Evolutionary conservation across 2,888 invertebrate genomes (phyloP).

Genomic region (Seira ritae): DNA sequence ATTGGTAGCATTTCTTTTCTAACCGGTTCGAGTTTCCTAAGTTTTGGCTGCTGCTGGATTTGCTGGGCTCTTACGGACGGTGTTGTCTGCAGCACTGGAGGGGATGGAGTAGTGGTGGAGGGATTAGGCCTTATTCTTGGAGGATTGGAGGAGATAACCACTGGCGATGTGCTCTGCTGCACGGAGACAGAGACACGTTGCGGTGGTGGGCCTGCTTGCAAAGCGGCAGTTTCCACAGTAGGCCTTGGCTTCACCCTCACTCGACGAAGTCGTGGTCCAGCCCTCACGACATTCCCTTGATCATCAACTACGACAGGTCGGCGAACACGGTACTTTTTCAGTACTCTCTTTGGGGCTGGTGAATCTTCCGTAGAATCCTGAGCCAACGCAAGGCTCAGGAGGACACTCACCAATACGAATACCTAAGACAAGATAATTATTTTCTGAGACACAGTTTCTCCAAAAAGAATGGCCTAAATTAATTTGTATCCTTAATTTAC

Average conservation of each 20-base stretch:
- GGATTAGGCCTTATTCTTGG: slow-evolving; percentile 47
- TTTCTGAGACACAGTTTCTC: neutral
- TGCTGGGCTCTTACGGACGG: slow-evolving; percentile 25
- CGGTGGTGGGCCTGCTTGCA: slow-evolving; percentile 52
- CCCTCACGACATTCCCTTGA: slow-evolving; percentile 65
- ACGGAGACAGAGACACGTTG: slow-evolving; percentile 13
- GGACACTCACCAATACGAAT: slow-evolving; percentile 66
- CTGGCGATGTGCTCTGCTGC: slow-evolving; percentile 25
- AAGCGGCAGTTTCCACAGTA: slow-evolving; percentile 54
- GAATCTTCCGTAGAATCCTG: slow-evolving; percentile 71
- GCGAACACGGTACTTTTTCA: slow-evolving; percentile 71
- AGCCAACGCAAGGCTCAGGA: slow-evolving; percentile 63
- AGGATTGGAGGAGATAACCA: slow-evolving; percentile 43
- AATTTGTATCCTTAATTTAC: slow-evolving; percentile 49
- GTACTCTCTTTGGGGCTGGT: slow-evolving; percentile 69
- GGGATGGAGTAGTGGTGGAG: neutral
- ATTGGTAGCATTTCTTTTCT: too few relatives aligned
- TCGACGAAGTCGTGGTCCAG: slow-evolving; percentile 61
- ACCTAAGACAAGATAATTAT: slow-evolving; percentile 59
- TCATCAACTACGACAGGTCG: slow-evolving; percentile 69
- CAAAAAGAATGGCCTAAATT: neutral
- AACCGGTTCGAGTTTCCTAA: neutral
- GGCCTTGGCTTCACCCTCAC: slow-evolving; percentile 65
- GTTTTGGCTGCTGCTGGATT: slow-evolving; percentile 28
- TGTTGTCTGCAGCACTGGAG: slow-evolving; percentile 16